A percentile compares a stretch with the other conserved stretches of the same genome.
Conservation (phyloP, 2,113 vertebrate species). For the Bubo scandiacus region DNA sequence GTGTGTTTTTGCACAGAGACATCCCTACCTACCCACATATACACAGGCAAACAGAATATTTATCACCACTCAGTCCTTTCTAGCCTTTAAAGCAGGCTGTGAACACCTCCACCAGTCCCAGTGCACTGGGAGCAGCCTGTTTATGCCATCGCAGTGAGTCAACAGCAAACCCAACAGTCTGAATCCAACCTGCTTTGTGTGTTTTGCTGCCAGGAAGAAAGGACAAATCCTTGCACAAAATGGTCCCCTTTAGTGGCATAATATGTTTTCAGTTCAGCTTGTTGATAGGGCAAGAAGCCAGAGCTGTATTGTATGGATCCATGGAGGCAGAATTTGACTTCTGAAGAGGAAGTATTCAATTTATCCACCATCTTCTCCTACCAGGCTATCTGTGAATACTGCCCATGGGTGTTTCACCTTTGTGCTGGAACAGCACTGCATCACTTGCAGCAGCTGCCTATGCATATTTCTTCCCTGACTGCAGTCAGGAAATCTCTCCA, state of each 20-base stretch:
- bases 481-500: background rate
- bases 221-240: background rate
- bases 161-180: background rate
- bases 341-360: background rate
- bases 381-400: background rate
- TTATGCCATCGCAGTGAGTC: background rate
- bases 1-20: background rate
- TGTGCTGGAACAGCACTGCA: background rate
- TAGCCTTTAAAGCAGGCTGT: background rate
- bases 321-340: background rate
- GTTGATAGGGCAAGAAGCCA: background rate
- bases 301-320: background rate
- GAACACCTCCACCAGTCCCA: background rate
- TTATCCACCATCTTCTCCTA: background rate
- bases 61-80: background rate
- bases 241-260: background rate
- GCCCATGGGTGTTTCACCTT: background rate
- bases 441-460: background rate
- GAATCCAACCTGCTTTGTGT: background rate
- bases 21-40: background rate
- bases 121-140: background rate
- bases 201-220: background rate
- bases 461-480: background rate
- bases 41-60: background rate
- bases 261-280: background rate